Evolutionary conservation across 2,797 vertebrate species (phyloP), one percentile per base, ranked within the genome.

Genomic region (Aselliscus stoliczkanus): DNA sequence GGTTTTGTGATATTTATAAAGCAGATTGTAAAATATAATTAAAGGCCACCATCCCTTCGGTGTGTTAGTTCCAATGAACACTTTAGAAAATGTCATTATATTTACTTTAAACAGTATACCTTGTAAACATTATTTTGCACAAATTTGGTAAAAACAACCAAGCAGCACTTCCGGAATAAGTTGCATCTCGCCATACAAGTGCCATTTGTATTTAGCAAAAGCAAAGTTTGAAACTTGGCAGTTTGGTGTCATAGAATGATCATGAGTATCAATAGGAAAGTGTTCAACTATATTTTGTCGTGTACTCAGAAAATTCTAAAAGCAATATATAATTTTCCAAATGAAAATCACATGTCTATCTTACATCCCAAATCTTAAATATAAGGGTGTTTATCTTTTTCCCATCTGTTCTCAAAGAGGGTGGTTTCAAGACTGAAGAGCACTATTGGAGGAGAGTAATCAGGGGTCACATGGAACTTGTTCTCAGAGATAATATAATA

Each of bases 141-240:
- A 65, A 15, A 85, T 90, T 88, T 95, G 15, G 25, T 93, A 88
- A 92, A 88, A 92, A 42, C 10, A 94, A 47, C 31, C 27, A 50
- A 80, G 60, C 92, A 65, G 56, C 23, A n/a, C 37, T 84, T 93
- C 9, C 88, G 23, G 87, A 85, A 70, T 65, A 87, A 77, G 34
- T 67, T 88, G 29, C 9, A 1, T 88, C 52, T 89, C 25, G 52
- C 37, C 42, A 29, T 42, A 39, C n/a, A 73, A 91, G 69, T 37
- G 4, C 5, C 20, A 29, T 82, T 81, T 87, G 58, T 86, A 52
- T 93, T 92, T 90, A 81, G 37, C 27, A 90, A 80, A 82, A 96
- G 42, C 56, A 73, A 77, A 89, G 31, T 72, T 76, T 92, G 89
- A 72, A 80, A 94, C 14, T 89, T 95, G 27, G 31, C 18, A 75